phyloP scores from a whole-genome alignment of 53 echinoderm and acorn worm species.

The Astropecten irregularis region DNA sequence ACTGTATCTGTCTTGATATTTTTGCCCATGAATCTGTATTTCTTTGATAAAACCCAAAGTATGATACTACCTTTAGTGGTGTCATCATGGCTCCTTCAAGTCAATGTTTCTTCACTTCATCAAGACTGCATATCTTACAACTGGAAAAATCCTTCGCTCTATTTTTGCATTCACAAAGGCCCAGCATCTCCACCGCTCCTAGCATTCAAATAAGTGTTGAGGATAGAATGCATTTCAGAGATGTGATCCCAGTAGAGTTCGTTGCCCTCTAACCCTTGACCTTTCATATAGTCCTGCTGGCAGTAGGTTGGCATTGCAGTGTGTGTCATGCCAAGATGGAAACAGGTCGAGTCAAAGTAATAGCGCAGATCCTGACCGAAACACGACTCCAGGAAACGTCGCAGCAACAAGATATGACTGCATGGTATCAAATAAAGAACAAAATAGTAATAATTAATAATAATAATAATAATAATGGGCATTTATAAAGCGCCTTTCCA shows the following conservation, averaged over 20 bases:
- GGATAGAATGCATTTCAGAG: slow-evolving; percentile 8
- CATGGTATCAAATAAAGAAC: neutral
- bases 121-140: too few relatives aligned
- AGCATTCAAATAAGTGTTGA: neutral
- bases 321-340: slow-evolving; percentile 80
- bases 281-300: slow-evolving; percentile 70
- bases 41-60: too few relatives aligned
- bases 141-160: too few relatives aligned
- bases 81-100: too few relatives aligned
- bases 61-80: too few relatives aligned
- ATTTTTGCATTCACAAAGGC: neutral
- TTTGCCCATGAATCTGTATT: too few relatives aligned
- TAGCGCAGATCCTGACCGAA: slow-evolving; percentile 78
- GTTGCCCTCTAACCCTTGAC: slow-evolving; percentile 72
- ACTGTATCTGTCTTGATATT: too few relatives aligned
- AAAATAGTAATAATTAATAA: too few relatives aligned
- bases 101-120: too few relatives aligned
- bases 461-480: too few relatives aligned
- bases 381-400: slow-evolving; percentile 82
- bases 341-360: slow-evolving; percentile 89
- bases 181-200: neutral
- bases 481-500: too few relatives aligned
- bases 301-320: slow-evolving; percentile 68
- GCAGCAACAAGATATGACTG: slow-evolving; percentile 86
- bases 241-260: slow-evolving; percentile 24